phyloP scores from a whole-genome alignment of 2,888 invertebrate genomes.

The Epirrhoe tristata region DNA sequence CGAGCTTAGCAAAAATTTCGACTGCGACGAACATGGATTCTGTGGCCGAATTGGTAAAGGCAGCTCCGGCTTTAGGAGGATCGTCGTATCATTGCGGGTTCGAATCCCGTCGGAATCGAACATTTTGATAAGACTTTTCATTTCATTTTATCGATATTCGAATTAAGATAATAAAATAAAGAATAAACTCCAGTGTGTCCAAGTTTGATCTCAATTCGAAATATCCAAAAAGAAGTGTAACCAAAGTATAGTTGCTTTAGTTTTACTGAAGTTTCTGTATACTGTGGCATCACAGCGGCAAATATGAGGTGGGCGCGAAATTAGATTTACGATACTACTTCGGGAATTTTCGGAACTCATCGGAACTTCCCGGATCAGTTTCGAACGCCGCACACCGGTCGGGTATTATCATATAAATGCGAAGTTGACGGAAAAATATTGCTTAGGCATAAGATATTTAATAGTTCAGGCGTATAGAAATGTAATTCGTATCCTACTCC shows the following conservation, averaged over 20 bases:
- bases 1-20: no score
- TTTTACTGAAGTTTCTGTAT: not conserved
- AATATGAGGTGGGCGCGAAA: slow-evolving; percentile 74
- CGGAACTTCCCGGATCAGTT: slow-evolving; percentile 72
- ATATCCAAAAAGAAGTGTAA: no score
- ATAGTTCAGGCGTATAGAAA: slow-evolving; percentile 10
- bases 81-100: no score
- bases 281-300: slow-evolving; percentile 52
- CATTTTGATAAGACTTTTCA: no score
- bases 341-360: slow-evolving; percentile 79
- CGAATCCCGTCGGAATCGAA: no score
- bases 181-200: no score
- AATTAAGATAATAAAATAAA: no score
- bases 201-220: no score
- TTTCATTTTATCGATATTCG: no score
- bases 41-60: no score
- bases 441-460: slow-evolving; percentile 34
- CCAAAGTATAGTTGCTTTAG: not conserved
- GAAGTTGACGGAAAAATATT: slow-evolving; percentile 79
- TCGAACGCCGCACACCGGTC: slow-evolving; percentile 62
- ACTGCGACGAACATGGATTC: no score
- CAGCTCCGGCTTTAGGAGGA: no score
- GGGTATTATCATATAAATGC: slow-evolving; percentile 74
- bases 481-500: not conserved
- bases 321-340: slow-evolving; percentile 78